A percentile compares a stretch with the other conserved stretches of the same genome.
These are phyloP conservation scores for Apamea epomidion DNA, from an alignment of 2,888 invertebrate species.

Conservation along the genomic window DNA sequence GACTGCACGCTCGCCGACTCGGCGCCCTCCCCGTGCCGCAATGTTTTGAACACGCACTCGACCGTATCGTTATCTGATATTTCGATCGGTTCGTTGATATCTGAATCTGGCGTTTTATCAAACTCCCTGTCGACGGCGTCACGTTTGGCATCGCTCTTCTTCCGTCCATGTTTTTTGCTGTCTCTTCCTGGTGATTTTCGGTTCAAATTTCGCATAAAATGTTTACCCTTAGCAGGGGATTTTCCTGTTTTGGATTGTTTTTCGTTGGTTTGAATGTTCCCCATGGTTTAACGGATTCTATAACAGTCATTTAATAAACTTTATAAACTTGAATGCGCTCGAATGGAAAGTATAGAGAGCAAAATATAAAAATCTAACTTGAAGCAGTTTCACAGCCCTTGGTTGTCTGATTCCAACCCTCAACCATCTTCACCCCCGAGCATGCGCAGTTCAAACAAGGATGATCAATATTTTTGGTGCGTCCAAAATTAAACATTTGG, in stretches of 20 bases:
- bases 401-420: conserved; percentile 62
- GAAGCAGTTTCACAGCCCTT: conserved; percentile 79
- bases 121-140: conserved; percentile 81
- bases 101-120: conserved; percentile 88
- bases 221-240: conserved; percentile 90
- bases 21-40: conserved; percentile 78
- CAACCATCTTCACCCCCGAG: conserved; percentile 46
- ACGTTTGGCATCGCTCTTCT: conserved; percentile 84
- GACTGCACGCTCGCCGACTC: conserved; percentile 82
- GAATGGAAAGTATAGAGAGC: conserved; percentile 27
- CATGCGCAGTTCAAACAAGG: conserved; percentile 70
- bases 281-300: conserved; percentile 79
- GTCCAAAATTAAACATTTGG: conserved; percentile 43
- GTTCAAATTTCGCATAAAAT: conserved; percentile 89
- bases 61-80: conserved; percentile 87
- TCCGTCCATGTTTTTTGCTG: conserved; percentile 84
- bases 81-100: conserved; percentile 86
- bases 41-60: conserved; percentile 86
- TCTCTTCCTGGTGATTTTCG: conserved; percentile 85
- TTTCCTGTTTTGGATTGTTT: conserved; percentile 89
- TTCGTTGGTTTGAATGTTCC: conserved; percentile 89
- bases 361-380: conserved; percentile 61
- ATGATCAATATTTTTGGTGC: conserved; percentile 71
- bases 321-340: conserved; percentile 34
- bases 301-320: conserved; percentile 50